phyloP scores from a whole-genome alignment of 2,113 vertebrate genomes.

The Neodon shergylaensis region DNA sequence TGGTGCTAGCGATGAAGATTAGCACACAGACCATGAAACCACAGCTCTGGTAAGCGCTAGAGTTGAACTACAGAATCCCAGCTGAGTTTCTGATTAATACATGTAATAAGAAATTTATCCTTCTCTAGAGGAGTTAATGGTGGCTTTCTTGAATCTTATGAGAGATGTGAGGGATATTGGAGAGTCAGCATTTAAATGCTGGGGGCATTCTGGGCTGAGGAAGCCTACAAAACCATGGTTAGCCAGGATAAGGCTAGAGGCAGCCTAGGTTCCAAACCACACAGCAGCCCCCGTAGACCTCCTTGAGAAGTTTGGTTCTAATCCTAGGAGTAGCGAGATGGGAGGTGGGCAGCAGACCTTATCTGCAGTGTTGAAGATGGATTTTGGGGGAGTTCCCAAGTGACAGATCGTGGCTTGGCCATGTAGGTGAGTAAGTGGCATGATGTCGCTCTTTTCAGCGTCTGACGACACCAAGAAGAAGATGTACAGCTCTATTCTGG shows the following conservation, averaged over 20 bases:
- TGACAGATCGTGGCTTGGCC: background rate
- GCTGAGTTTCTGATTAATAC: background rate
- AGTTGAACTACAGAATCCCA: background rate
- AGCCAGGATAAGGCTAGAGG: background rate
- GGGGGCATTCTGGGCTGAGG: background rate
- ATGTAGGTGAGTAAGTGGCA: background rate
- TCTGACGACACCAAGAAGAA: constrained; percentile 99
- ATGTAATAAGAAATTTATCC: background rate
- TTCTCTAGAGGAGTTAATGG: background rate
- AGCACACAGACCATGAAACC: background rate
- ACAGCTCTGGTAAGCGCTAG: background rate
- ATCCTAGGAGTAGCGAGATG: background rate
- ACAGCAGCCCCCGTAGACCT: accelerated
- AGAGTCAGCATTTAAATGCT: background rate
- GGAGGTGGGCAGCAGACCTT: background rate
- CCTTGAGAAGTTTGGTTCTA: background rate
- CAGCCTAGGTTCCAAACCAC: background rate
- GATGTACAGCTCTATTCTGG: constrained; percentile 99
- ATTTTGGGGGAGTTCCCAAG: background rate
- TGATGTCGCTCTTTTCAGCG: constrained; percentile 84
- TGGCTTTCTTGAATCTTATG: background rate
- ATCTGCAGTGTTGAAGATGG: background rate
- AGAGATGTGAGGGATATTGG: background rate
- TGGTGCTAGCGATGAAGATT: background rate
- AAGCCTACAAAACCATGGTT: background rate